Base-by-base conservation (phyloP, 2,797 vertebrate genomes). In the Esox masquinongy region DNA sequence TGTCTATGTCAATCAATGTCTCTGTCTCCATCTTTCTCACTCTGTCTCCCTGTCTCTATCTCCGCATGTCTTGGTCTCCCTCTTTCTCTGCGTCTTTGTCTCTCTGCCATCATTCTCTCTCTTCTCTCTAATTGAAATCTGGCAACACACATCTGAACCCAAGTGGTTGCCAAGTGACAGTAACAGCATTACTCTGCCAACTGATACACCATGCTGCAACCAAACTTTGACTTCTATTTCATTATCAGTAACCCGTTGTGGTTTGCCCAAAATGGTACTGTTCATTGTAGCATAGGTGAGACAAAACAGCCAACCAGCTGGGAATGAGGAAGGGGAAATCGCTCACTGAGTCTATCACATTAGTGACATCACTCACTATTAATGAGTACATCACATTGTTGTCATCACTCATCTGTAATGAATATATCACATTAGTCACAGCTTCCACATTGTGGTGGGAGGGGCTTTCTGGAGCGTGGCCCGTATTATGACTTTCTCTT, bases 361-460 rank as follows among this genome's bases (percentile, higher is more conserved):
- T 71, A 71, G 75, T 68, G 76, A 73, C 77, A 78, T 70, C 15
- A 34, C 76, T 79, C 82, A 72, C 73, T 49, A 76, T 84, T 84
- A 87, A 85, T 84, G 83, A 87, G 86, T 63, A 80, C 76, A 75
- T 86, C 77, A 72, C 73, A 75, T 77, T 53, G 53, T 78, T 80
- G 83, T 83, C 84, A 89, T 90, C 84, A 84, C 80, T 90, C 87
- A 91, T 74, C 81, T 43, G 82, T 86, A 84, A 90, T 92, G 87
- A 92, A 91, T 91, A 91, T 90, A 92, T 91, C 90, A 88, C 86
- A 90, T 90, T 88, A 85, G 88, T 89, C 87, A 86, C 61, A 85
- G 81, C 74, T 59, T 74, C 68, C 76, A 80, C 88, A 80, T 87
- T 74, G 66, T 78, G 76, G 80, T 68, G 82, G 82, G 70, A 74